A percentile compares a stretch with the other conserved stretches of the same genome.
Evolutionary conservation across 2,888 invertebrate species (phyloP).

Genomic region (Mactromeris polynyma): DNA sequence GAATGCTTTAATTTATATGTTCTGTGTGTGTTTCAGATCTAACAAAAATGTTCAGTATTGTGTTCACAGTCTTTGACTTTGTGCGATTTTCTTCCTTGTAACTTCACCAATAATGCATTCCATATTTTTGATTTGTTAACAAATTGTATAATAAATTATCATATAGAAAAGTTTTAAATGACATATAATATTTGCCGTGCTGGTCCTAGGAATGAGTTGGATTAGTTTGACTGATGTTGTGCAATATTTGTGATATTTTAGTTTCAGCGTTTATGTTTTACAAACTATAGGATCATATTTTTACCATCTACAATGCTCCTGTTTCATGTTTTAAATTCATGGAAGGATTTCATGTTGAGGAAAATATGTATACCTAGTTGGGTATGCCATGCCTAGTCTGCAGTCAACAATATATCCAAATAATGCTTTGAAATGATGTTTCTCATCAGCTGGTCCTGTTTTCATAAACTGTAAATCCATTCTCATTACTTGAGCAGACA

Average conservation of each 20-base stretch:
- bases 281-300: neutral
- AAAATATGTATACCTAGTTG: no score
- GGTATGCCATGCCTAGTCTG: neutral
- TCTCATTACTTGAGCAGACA: no score
- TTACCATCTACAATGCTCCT: no score
- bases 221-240: neutral
- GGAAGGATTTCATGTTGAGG: no score
- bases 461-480: no score
- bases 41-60: neutral
- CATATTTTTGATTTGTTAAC: neutral
- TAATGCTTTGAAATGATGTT: no score
- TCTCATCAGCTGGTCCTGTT: no score
- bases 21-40: neutral
- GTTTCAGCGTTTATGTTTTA: neutral
- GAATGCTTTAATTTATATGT: neutral
- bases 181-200: neutral
- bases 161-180: no score
- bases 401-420: neutral
- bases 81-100: neutral
- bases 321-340: no score
- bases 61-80: neutral
- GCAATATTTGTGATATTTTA: conserved; percentile 13
- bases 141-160: no score
- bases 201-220: neutral
- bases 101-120: neutral